Conservation (phyloP, 2,113 vertebrate genomes). For the Pachyramphus minor region DNA sequence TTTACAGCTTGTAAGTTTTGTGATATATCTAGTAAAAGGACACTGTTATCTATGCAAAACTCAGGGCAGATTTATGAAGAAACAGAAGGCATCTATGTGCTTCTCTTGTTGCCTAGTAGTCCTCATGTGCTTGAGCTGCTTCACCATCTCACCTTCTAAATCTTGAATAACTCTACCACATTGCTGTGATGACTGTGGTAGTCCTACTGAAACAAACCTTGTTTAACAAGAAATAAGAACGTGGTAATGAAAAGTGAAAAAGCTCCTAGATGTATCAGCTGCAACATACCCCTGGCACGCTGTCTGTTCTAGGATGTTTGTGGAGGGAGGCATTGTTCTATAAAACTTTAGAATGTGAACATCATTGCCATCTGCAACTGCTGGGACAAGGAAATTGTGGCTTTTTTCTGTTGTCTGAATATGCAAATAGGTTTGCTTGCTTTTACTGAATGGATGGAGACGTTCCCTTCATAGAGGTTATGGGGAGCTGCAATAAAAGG, state of each 20-base stretch:
- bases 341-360: neutral
- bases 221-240: neutral
- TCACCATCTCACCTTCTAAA: neutral
- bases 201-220: neutral
- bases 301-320: neutral
- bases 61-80: neutral
- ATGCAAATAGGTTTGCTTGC: neutral
- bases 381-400: neutral
- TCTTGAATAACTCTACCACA: neutral
- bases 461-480: neutral
- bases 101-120: neutral
- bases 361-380: neutral
- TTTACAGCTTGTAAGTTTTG: neutral
- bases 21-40: neutral
- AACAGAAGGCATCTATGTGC: neutral
- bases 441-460: neutral
- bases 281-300: neutral
- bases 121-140: fast-evolving
- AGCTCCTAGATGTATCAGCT: neutral
- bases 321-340: neutral
- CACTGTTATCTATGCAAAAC: neutral
- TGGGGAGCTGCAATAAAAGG: neutral
- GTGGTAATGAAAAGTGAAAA: neutral
- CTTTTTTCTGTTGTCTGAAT: neutral
- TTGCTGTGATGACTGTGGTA: neutral